Base-by-base conservation (phyloP, 2,113 vertebrate genomes). In the Otolemur garnettii region DNA sequence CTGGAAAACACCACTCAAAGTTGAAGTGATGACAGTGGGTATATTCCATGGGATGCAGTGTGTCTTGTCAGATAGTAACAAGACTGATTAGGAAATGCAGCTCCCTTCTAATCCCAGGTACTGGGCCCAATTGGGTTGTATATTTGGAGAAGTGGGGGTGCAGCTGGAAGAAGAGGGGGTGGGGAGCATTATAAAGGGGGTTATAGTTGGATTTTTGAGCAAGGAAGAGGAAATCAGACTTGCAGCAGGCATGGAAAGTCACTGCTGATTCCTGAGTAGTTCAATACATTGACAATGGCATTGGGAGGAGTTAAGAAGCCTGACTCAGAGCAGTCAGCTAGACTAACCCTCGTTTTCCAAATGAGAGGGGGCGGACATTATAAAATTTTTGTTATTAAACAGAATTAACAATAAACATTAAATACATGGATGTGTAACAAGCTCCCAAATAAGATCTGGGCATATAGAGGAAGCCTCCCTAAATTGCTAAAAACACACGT, bases 351-450 rank as follows among this genome's bases (percentile, higher is more conserved):
- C 19, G 11, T 14, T 62, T 71, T 74, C 62, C 28, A 33, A 38
- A n/a, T 5, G 35, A 1, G 24, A 7, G 24, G n/a, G 0, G 4
- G 1, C 3, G 4, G 33, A 7, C 1, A 8, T 19, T 5, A 4
- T 7, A 68, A 26, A 26, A 21, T 78, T 91, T 7, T 59, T 74
- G 81, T 75, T 33, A 66, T 80, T 87, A 42, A 87, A 69, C 15
- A 55, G 66, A 92, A 84, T 60, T 22, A 68, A 68, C 19, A 38
- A 82, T 11, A 57, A 57, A 53, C 4, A 2, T 38, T 22, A 66
- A 4, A 11, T 22, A 55, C 22, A 22, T 5, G 64, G 12, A 35
- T 59, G 68, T 13, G 17, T 6, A 45, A 30, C 0, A 4, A 60
- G 18, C 1, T 8, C 19, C n/a, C 14, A 19, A 24, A 42, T 7